Conservation (phyloP, 2,797 vertebrate species). For the Pangasius krempfi region DNA sequence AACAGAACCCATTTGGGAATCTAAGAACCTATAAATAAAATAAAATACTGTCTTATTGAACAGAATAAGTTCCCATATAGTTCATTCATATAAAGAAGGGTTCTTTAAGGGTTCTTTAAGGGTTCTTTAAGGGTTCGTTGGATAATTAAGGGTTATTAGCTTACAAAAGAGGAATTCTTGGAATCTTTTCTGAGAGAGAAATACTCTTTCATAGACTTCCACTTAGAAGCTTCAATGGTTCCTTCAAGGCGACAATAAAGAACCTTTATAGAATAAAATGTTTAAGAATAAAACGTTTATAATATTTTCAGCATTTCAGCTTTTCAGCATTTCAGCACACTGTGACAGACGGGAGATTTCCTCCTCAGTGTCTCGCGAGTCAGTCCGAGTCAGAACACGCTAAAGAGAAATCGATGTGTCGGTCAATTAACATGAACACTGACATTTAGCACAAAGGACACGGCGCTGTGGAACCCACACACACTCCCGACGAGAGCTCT, state of each 20-base stretch:
- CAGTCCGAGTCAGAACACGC: constrained; percentile 28
- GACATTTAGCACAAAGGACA: constrained; percentile 51
- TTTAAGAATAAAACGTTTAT: neutral
- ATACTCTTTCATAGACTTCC: too few relatives aligned
- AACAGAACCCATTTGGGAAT: neutral
- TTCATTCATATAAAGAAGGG: neutral
- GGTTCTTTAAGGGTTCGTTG: neutral
- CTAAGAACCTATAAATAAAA: neutral
- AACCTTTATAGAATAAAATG: neutral
- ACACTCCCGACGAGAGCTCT: neutral
- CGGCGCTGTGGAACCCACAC: constrained; percentile 24
- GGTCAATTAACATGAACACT: constrained; percentile 56
- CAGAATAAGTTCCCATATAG: neutral
- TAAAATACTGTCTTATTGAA: neutral
- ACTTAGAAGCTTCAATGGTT: neutral
- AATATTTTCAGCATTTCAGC: neutral
- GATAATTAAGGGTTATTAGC: neutral
- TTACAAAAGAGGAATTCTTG: neutral
- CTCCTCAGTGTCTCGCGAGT: neutral
- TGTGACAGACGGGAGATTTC: neutral
- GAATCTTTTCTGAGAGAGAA: neutral
- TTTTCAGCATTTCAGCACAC: neutral
- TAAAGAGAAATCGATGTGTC: constrained; percentile 57
- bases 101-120: neutral
- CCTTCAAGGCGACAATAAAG: neutral